Conservation (phyloP, 1,140 invertebrate species). For the Triops longicaudatus region DNA sequence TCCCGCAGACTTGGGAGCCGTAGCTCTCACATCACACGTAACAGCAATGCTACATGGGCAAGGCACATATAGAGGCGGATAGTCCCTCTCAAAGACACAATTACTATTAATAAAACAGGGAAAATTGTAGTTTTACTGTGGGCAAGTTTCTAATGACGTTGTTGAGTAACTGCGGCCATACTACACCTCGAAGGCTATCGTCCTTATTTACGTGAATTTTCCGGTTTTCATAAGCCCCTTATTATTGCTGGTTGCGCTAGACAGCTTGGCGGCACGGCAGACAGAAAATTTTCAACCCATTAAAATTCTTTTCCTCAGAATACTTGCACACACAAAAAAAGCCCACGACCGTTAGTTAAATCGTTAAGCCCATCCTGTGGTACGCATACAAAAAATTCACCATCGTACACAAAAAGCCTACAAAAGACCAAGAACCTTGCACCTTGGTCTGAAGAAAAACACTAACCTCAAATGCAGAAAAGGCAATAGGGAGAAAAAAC, state of each 20-base stretch:
- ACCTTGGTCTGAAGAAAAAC: neutral
- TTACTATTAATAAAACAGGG: neutral
- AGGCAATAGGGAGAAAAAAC: neutral
- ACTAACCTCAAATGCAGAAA: neutral
- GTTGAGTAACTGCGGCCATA: constrained; percentile 3
- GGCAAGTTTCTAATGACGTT: constrained; percentile 5
- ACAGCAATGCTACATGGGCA: neutral
- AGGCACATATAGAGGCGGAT: neutral
- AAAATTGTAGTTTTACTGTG: neutral
- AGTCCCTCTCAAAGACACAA: constrained; percentile 2
- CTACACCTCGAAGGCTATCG: neutral
- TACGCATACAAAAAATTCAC: neutral
- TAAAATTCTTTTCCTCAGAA: neutral
- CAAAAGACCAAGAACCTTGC: neutral
- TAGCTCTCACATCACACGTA: neutral
- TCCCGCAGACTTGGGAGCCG: no score
- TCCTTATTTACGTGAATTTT: constrained; percentile 5
- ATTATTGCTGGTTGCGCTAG: constrained; percentile 1
- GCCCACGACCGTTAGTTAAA: neutral
- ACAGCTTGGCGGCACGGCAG: constrained; percentile 1
- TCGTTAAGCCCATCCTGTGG: neutral
- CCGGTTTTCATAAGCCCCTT: constrained; percentile 10
- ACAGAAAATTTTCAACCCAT: neutral
- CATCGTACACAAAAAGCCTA: neutral
- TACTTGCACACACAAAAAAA: neutral